phyloP scores from a whole-genome alignment of 1,140 invertebrate genomes.

The Dendrolimus kikuchii region DNA sequence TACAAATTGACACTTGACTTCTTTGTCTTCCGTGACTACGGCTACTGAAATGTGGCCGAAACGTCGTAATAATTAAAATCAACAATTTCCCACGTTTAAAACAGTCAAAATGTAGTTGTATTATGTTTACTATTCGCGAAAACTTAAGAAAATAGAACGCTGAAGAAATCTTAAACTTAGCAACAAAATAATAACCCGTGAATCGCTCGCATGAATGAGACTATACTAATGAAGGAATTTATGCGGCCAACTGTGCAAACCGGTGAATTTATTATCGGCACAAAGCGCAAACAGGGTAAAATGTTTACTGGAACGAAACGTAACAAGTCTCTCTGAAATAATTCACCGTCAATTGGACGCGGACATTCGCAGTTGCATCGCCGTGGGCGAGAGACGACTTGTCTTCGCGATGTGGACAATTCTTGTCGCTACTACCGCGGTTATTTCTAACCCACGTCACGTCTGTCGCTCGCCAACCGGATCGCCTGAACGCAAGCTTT shows the following conservation, averaged over 20 bases:
- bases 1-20: too few relatives aligned
- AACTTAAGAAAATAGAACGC: too few relatives aligned
- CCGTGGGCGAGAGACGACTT: conserved; percentile 37
- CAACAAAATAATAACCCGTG: conserved; percentile 11
- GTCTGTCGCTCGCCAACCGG: conserved; percentile 36
- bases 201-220: conserved; percentile 29
- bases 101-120: too few relatives aligned
- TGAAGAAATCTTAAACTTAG: neutral
- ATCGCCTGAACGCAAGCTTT: conserved; percentile 50
- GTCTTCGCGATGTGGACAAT: conserved; percentile 32
- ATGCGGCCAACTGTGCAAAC: conserved; percentile 30
- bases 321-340: conserved; percentile 48
- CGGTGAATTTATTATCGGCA: conserved; percentile 42
- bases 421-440: conserved; percentile 31
- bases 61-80: too few relatives aligned
- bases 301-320: conserved; percentile 44
- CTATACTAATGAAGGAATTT: conserved; percentile 36
- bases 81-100: too few relatives aligned
- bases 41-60: too few relatives aligned
- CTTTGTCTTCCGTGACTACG: too few relatives aligned
- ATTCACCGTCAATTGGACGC: conserved; percentile 54
- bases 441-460: conserved; percentile 66
- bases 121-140: too few relatives aligned
- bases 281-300: conserved; percentile 29
- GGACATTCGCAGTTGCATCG: conserved; percentile 27